phyloP scores from a whole-genome alignment of 1,140 invertebrate species.

The Melipona quadrifasciata region DNA sequence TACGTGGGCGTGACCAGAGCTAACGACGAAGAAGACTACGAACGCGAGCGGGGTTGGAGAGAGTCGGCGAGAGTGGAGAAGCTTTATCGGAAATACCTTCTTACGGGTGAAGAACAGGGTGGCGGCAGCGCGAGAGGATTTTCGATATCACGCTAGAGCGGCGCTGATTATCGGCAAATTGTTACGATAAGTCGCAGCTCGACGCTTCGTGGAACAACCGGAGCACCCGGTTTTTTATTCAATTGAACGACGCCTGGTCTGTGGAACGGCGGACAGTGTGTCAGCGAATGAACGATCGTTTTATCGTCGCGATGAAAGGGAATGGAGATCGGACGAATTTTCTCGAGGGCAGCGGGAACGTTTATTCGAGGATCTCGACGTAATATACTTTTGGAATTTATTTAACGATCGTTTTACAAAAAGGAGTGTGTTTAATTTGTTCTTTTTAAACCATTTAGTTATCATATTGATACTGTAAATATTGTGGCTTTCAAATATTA shows the following conservation, averaged over 20 bases:
- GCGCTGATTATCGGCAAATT: conserved; percentile 60
- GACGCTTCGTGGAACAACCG: background rate
- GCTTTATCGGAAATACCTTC: conserved; percentile 51
- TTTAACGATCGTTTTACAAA: background rate
- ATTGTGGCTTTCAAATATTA: no score
- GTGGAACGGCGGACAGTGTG: background rate
- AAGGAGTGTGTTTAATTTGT: background rate
- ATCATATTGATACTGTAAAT: no score
- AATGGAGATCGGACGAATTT: background rate
- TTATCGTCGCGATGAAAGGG: background rate
- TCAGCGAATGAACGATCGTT: background rate
- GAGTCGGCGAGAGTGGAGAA: background rate
- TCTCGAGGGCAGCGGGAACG: background rate
- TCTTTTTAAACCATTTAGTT: background rate
- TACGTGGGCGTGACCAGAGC: conserved; percentile 32
- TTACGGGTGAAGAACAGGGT: conserved; percentile 9
- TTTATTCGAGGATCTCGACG: background rate
- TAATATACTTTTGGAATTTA: background rate
- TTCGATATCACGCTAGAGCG: conserved; percentile 52
- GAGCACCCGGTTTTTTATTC: conserved; percentile 5
- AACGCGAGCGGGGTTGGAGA: background rate
- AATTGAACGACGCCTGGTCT: background rate
- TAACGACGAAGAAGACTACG: conserved; percentile 17
- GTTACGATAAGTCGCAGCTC: conserved; percentile 52
- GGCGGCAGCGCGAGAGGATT: conserved; percentile 25